A percentile compares a stretch with the other conserved stretches of the same genome.
Conservation (phyloP, 1,140 invertebrate genomes). For the Brachionus angularis region DNA sequence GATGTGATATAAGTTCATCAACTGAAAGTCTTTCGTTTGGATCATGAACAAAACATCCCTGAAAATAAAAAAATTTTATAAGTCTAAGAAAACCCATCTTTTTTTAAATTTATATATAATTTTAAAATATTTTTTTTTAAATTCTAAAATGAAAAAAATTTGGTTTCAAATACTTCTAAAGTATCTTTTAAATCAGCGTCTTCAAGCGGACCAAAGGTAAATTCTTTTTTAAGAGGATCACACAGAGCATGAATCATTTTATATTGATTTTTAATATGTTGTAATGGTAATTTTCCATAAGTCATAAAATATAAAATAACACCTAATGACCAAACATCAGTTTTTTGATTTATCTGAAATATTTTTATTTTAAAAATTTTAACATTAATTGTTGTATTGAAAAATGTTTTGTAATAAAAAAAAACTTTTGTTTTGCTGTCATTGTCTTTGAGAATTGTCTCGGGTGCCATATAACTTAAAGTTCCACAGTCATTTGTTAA, state of each 20-base stretch:
- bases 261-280: slow-evolving; percentile 70
- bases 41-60: slow-evolving; percentile 69
- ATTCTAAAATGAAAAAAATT: neutral
- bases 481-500: slow-evolving; percentile 76
- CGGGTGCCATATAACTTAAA: slow-evolving; percentile 92
- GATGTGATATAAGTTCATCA: slow-evolving; percentile 66
- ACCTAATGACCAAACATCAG: slow-evolving; percentile 94
- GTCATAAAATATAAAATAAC: slow-evolving; percentile 90
- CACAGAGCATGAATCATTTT: slow-evolving; percentile 77
- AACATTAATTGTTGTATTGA: no score
- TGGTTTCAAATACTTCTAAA: slow-evolving; percentile 56
- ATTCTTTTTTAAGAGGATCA: slow-evolving; percentile 66
- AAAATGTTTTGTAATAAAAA: slow-evolving; percentile 38
- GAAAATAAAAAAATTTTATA: slow-evolving; percentile 44
- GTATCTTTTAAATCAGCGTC: slow-evolving; percentile 54
- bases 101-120: neutral
- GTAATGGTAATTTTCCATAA: slow-evolving; percentile 84
- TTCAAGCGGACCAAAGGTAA: slow-evolving; percentile 67
- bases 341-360: slow-evolving; percentile 78
- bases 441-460: slow-evolving; percentile 68
- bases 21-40: slow-evolving; percentile 68
- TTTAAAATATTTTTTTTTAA: neutral
- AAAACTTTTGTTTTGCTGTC: slow-evolving; percentile 45
- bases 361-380: neutral
- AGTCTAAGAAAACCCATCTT: neutral